Evolutionary conservation across 2,797 vertebrate species (phyloP).

Genomic region (Phoeniculus purpureus): DNA sequence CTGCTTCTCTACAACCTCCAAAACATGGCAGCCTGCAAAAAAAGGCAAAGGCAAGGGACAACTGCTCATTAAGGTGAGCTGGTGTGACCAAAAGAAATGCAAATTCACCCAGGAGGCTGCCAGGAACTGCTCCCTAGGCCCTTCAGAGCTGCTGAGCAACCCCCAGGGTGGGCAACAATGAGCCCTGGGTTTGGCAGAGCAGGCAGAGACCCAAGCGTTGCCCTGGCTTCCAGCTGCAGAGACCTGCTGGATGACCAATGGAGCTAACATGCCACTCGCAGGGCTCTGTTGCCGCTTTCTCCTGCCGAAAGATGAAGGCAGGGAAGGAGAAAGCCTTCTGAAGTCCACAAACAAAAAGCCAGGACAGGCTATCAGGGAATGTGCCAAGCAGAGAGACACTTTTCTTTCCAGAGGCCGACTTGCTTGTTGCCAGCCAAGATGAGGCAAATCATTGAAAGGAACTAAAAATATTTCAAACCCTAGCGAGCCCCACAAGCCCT

Average conservation of each 20-base stretch:
- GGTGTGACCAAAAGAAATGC: too few species aligned
- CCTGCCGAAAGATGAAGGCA: background rate
- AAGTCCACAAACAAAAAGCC: background rate
- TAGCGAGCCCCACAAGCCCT: background rate
- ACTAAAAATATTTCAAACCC: background rate
- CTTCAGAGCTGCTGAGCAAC: too few species aligned
- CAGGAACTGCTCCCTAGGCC: too few species aligned
- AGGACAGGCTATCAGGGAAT: background rate
- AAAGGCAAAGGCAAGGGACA: too few species aligned
- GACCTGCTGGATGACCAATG: background rate
- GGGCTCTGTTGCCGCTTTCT: accelerated
- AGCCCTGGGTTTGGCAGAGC: background rate
- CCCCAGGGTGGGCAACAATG: background rate
- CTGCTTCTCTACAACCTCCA: too few species aligned
- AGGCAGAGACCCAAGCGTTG: background rate
- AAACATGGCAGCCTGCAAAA: too few species aligned
- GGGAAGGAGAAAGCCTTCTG: background rate
- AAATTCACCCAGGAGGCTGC: too few species aligned
- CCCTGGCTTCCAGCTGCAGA: background rate
- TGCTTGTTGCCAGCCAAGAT: background rate
- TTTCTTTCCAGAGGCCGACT: background rate
- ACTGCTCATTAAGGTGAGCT: too few species aligned
- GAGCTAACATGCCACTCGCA: accelerated
- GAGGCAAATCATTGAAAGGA: background rate
- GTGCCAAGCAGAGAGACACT: background rate